Base-by-base conservation (phyloP, 2,113 vertebrate genomes). In the Tympanuchus pallidicinctus region DNA sequence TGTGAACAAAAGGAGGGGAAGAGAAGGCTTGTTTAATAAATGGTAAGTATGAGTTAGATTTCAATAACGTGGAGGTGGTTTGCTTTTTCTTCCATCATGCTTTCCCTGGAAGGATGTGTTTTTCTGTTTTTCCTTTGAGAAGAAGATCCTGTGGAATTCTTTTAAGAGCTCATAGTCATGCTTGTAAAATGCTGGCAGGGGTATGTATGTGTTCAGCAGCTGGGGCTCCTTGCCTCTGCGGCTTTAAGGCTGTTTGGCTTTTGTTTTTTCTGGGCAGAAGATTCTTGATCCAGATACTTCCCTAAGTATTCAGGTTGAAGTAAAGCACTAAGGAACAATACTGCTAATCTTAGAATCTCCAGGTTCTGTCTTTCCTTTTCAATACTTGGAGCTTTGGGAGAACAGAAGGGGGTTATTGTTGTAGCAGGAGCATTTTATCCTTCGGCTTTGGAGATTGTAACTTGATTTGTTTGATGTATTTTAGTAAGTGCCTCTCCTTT, bases 11-110 rank as follows among this genome's bases (percentile, higher is more conserved):
- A 87, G 64, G 34, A 47, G 34, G 21, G 59, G 24, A 93, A 60
- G 65, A 82, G 20, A 24, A 70, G 18, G 34, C 88, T 91, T 79
- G 71, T 85, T 77, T 67, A 43, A 32, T 60, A 6, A 57, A 5
- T 25, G 91, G 94, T 97, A 90, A 96, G 95, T 95, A 86, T 74
- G 57, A 71, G 48, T 67, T 78, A 64, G 60, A 40, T 64, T 89
- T 74, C 4, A 40, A 12, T 85, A 12, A 59, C 67, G 40, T 95
- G 57, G 52, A 86, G 64, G 13, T 86, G 43, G 5, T 67, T 82
- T 93, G 38, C 50, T 40, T 92, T 94, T 89, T 88, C 40, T 67
- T 32, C 27, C n/a, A 22, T 4, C 4, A 12, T 82, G 34, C 21
- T 86, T 79, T 86, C 32, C 45, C 30, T 94, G 82, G 38, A 91